phyloP scores from a whole-genome alignment of 1,140 invertebrate species.

The Drosophila eugracilis region DNA sequence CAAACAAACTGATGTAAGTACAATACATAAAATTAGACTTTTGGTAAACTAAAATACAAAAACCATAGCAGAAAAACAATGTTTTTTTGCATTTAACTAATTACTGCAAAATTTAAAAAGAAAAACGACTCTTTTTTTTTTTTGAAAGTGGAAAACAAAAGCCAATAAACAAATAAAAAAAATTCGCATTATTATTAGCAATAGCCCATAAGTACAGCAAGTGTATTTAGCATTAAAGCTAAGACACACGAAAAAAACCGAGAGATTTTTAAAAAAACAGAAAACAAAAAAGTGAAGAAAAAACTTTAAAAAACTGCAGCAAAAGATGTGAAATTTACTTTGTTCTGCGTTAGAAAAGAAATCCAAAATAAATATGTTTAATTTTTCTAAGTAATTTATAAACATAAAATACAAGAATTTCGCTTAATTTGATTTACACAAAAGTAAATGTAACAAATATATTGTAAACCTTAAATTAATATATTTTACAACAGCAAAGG shows the following conservation, averaged over 20 bases:
- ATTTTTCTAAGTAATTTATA: constrained; percentile 57
- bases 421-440: constrained; percentile 53
- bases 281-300: constrained; percentile 58
- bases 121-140: constrained; percentile 38
- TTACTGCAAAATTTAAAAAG: constrained; percentile 26
- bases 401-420: constrained; percentile 34
- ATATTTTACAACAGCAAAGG: constrained; percentile 34
- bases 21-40: constrained; percentile 59
- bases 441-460: constrained; percentile 28
- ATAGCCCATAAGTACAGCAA: constrained; percentile 78
- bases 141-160: constrained; percentile 39
- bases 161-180: constrained; percentile 76
- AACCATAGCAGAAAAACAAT: constrained; percentile 37
- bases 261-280: constrained; percentile 47
- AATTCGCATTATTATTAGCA: constrained; percentile 75
- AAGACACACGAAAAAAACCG: constrained; percentile 29
- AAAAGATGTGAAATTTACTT: constrained; percentile 45
- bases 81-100: constrained; percentile 63
- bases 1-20: constrained; percentile 75
- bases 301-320: constrained; percentile 40
- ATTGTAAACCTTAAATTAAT: constrained; percentile 58
- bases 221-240: constrained; percentile 65
- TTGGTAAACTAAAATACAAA: constrained; percentile 37
- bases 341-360: constrained; percentile 44
- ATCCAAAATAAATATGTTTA: constrained; percentile 52